These are phyloP conservation scores for Phymorhynchus buccinoides DNA, from an alignment of 1,140 invertebrate species.

Conservation along the genomic window DNA sequence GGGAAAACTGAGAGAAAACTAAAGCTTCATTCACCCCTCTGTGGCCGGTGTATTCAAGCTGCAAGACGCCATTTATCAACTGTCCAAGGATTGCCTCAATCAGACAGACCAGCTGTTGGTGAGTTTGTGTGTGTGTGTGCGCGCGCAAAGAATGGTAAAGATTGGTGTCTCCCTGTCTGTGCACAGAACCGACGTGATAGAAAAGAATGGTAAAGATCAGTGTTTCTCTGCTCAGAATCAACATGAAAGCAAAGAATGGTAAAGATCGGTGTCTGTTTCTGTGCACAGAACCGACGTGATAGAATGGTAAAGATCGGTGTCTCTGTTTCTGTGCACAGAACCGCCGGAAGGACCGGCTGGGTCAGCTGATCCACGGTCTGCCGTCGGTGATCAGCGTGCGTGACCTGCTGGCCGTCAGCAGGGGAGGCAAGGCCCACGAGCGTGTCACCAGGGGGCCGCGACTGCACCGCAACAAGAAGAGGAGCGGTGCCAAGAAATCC, in stretches of 20 bases:
- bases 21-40: slow-evolving; percentile 18
- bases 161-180: too few relatives aligned
- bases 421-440: not conserved
- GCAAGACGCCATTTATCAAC: slow-evolving; percentile 35
- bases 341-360: slow-evolving; percentile 23
- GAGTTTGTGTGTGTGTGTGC: not conserved
- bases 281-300: too few relatives aligned
- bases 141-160: too few relatives aligned
- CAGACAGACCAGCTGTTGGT: not conserved
- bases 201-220: too few relatives aligned
- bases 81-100: slow-evolving; percentile 14
- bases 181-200: too few relatives aligned
- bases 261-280: too few relatives aligned
- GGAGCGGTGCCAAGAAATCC: not conserved
- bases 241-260: too few relatives aligned
- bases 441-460: not conserved
- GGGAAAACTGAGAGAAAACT: slow-evolving; percentile 23
- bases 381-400: not conserved
- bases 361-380: not conserved
- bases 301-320: too few relatives aligned
- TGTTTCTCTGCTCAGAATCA: too few relatives aligned
- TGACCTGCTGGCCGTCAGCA: not conserved
- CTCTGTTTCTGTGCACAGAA: not conserved
- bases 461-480: slow-evolving; percentile 2
- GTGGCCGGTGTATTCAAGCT: slow-evolving; percentile 28